These are phyloP conservation scores for Trypoxylon attenuatum DNA, from an alignment of 2,888 invertebrate species.

Conservation along the genomic window DNA sequence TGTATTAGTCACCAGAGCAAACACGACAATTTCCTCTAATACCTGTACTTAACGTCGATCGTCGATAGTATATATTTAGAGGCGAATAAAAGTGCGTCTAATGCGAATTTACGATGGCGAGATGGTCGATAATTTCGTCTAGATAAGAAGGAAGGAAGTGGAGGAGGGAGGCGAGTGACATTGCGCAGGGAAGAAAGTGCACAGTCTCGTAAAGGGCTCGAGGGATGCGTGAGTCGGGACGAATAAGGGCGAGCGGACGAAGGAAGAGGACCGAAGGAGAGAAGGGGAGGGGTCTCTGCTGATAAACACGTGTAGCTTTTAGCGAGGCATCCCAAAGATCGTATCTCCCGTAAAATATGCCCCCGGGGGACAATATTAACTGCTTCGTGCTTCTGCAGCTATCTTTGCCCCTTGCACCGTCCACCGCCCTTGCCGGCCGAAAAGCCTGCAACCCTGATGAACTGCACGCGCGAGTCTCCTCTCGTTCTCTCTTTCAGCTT, in stretches of 20 bases:
- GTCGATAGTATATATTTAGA: too few species aligned
- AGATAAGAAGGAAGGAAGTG: neutral
- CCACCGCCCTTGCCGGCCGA: conserved; percentile 24
- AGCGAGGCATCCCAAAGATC: conserved; percentile 73
- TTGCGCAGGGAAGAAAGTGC: conserved; percentile 59
- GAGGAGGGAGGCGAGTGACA: conserved; percentile 33
- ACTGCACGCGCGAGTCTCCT: conserved; percentile 57
- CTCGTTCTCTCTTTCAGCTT: conserved; percentile 32
- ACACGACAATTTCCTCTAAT: too few species aligned
- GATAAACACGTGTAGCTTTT: conserved; percentile 75
- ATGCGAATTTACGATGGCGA: too few species aligned
- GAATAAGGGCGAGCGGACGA: conserved; percentile 20
- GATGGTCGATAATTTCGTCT: too few species aligned
- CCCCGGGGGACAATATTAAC: conserved; percentile 73
- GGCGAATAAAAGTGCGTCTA: too few species aligned
- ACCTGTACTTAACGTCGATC: too few species aligned
- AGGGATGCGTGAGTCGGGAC: conserved; percentile 9
- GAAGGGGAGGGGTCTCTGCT: conserved; percentile 56
- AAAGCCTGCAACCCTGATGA: conserved; percentile 60
- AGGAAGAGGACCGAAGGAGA: conserved; percentile 34
- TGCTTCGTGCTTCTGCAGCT: conserved; percentile 70
- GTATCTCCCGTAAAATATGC: conserved; percentile 73
- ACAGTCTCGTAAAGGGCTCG: conserved; percentile 16
- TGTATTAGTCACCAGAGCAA: too few species aligned
- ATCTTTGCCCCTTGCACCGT: conserved; percentile 50